These are phyloP conservation scores for Alcedo quadribrachys DNA, from an alignment of 2,797 vertebrate genomes.

Conservation along the genomic window DNA sequence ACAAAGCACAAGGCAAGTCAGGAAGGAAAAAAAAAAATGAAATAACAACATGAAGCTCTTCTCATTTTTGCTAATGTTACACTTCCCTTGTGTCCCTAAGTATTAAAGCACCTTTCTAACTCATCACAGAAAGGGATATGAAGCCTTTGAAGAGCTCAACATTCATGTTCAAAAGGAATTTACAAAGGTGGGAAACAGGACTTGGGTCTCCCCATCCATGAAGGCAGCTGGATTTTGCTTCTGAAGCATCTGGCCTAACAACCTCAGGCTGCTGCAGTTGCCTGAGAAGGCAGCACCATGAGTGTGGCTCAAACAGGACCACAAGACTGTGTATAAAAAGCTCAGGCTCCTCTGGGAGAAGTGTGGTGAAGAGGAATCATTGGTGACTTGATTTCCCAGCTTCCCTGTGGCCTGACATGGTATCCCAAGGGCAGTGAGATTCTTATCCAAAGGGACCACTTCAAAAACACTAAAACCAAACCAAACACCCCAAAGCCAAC, in stretches of 20 bases:
- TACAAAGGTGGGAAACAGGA: not conserved
- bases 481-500: too few relatives aligned
- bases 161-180: not conserved
- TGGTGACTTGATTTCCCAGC: not conserved
- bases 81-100: not conserved
- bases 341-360: not conserved
- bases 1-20: not conserved
- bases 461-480: not conserved
- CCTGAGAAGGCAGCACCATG: accelerated
- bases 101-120: not conserved
- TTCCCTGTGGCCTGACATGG: not conserved
- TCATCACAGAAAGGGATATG: not conserved
- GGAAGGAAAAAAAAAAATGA: not conserved
- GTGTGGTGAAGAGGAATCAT: not conserved
- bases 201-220: not conserved
- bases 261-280: not conserved
- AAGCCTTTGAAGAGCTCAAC: not conserved
- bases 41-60: not conserved
- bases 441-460: not conserved
- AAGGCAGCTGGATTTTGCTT: not conserved
- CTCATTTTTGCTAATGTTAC: not conserved
- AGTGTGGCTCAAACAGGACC: not conserved
- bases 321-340: not conserved
- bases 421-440: not conserved
- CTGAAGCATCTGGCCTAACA: not conserved